Conservation (phyloP, 2,113 vertebrate species). For the Anas platyrhynchos region DNA sequence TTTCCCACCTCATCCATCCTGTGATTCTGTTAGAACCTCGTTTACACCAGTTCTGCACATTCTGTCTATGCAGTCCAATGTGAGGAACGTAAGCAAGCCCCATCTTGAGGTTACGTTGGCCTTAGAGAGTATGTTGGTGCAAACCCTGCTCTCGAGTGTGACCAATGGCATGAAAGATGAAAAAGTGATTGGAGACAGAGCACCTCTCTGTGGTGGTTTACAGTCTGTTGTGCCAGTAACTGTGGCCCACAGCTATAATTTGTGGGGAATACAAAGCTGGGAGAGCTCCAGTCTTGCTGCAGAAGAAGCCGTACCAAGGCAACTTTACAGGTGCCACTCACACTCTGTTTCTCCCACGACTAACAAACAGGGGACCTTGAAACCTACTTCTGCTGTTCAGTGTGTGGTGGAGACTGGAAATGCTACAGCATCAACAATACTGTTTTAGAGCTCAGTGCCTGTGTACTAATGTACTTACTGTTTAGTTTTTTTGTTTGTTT, state of each 20-base stretch:
- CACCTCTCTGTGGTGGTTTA: accelerated
- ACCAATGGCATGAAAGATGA: not conserved
- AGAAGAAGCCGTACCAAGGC: not conserved
- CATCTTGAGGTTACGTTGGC: not conserved
- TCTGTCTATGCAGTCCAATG: accelerated
- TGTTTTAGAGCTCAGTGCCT: not conserved
- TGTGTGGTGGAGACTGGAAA: not conserved
- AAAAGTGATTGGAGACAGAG: not conserved
- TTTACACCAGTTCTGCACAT: not conserved
- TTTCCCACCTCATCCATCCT: no score
- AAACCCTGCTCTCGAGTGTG: not conserved
- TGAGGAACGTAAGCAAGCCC: not conserved
- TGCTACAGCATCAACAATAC: not conserved
- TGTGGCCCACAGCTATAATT: not conserved
- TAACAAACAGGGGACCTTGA: not conserved
- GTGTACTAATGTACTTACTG: not conserved
- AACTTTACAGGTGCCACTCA: not conserved
- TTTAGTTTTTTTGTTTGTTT: not conserved
- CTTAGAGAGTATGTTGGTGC: not conserved
- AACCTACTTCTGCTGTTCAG: not conserved
- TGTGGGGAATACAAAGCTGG: not conserved
- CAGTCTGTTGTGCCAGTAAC: not conserved
- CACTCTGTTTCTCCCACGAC: not conserved
- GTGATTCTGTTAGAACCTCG: not conserved
- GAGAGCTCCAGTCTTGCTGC: not conserved